Evolutionary conservation across 1,140 invertebrate species (phyloP), one percentile per base, ranked within the genome.

Genomic region (Chironomus striatipennis): DNA sequence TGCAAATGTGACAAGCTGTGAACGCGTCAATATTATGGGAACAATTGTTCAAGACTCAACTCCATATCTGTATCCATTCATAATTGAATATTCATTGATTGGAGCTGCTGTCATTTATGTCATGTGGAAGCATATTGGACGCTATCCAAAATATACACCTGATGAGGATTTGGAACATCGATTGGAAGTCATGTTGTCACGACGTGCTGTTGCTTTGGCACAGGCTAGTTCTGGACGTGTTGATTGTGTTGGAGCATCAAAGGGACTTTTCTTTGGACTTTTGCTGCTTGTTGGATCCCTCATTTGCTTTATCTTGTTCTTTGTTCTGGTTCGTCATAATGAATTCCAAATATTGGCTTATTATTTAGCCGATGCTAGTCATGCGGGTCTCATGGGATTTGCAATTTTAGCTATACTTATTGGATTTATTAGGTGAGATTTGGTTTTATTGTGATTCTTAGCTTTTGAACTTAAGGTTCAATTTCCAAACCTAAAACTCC

Each of bases 101-200:
- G 96, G 95, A 18, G 96, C 97, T 21, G 96, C 96, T 73, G 94
- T 99, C 21, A 91, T 98, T 78, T 98, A 97, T 82, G 94, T 98
- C 67, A 98, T 98, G 90, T 98, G 96, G 96, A 93, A 93, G 79
- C 94, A 96, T 83, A 96, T 97, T 82, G 93, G 94, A 47, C 88
- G 91, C 77, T 90, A 93, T 83, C 90, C 91, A 1, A 88, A 87
- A 85, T 88, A 84, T 78, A 87, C 90, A 78, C 90, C 89, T 77
- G 91, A 94, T 79, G 92, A 93, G 83, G 91, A 94, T 83, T 85
- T 94, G 77, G 92, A 94, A 84, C 92, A 92, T 80, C 87, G 91
- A 79, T 84, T 94, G 79, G 92, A 93, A 81, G 90, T 91, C 76
- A 93, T 93, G 90, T 83, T 94, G 47, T 93, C 91, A 42, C 87